A percentile compares a stretch with the other conserved stretches of the same genome.
Evolutionary conservation across 2,797 vertebrate species (phyloP).

Genomic region (Falco berigora): DNA sequence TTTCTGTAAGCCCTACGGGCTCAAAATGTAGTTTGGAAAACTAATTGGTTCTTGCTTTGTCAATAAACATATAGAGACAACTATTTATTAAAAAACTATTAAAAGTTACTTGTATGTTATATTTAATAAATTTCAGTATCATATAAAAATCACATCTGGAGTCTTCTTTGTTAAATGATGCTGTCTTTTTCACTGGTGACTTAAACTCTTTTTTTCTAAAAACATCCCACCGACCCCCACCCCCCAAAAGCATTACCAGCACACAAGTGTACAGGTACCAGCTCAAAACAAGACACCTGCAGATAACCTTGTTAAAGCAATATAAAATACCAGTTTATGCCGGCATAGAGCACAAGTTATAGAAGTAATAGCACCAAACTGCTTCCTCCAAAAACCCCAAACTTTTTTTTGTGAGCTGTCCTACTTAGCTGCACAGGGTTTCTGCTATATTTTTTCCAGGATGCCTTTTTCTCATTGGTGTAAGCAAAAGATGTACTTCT

Average conservation of each 20-base stretch:
- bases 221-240: too few species aligned
- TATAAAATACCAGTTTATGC: not conserved
- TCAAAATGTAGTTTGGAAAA: conserved; percentile 34
- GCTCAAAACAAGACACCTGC: not conserved
- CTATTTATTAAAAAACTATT: conserved; percentile 65
- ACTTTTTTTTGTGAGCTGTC: not conserved
- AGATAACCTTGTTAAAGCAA: not conserved
- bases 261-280: not conserved
- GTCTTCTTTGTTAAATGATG: not conserved
- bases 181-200: not conserved
- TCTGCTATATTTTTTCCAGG: not conserved
- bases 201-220: not conserved
- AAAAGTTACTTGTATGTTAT: not conserved
- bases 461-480: not conserved
- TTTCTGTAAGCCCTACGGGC: conserved; percentile 76
- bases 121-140: conserved; percentile 53
- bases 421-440: not conserved
- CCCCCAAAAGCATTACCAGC: not conserved
- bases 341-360: not conserved
- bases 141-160: not conserved
- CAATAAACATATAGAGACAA: not conserved
- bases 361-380: not conserved
- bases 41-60: not conserved
- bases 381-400: not conserved
- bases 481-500: accelerated